These are phyloP conservation scores for Lucinisca nassula DNA, from an alignment of 2,888 invertebrate species.

Conservation along the genomic window DNA sequence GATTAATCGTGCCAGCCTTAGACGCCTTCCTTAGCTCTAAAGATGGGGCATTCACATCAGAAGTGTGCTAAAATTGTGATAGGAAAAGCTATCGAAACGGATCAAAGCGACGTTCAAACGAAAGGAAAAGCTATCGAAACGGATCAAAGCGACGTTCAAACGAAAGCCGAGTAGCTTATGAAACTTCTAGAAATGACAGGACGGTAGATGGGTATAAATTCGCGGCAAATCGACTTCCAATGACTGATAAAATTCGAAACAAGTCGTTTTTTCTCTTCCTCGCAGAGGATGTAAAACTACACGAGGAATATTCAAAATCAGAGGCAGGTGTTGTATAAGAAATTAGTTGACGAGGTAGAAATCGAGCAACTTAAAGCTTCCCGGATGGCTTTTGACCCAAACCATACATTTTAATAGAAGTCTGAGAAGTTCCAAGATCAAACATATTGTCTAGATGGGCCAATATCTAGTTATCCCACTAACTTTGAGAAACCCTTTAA, in stretches of 20 bases:
- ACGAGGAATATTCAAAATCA: not conserved
- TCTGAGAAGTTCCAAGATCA: slow-evolving; percentile 25
- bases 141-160: not conserved
- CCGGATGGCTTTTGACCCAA: not conserved
- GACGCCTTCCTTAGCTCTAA: slow-evolving; percentile 1
- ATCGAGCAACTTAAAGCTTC: not conserved
- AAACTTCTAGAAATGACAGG: not conserved
- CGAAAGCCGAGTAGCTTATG: not conserved
- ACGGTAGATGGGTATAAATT: not conserved
- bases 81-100: not conserved
- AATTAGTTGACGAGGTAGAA: not conserved
- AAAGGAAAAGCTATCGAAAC: not conserved
- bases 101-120: not conserved
- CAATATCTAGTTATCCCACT: not conserved
- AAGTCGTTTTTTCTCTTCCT: not conserved
- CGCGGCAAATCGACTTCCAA: no score
- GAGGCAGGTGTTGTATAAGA: slow-evolving; percentile 1
- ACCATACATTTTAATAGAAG: slow-evolving; percentile 28
- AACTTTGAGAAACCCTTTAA: not conserved
- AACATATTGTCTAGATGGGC: not conserved
- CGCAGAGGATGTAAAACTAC: not conserved
- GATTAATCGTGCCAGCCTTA: no score
- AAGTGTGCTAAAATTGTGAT: not conserved
- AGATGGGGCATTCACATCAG: not conserved
- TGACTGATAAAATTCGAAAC: not conserved